These are phyloP conservation scores for Cavia porcellus DNA, from an alignment of 2,113 vertebrate genomes.

Conservation along the genomic window DNA sequence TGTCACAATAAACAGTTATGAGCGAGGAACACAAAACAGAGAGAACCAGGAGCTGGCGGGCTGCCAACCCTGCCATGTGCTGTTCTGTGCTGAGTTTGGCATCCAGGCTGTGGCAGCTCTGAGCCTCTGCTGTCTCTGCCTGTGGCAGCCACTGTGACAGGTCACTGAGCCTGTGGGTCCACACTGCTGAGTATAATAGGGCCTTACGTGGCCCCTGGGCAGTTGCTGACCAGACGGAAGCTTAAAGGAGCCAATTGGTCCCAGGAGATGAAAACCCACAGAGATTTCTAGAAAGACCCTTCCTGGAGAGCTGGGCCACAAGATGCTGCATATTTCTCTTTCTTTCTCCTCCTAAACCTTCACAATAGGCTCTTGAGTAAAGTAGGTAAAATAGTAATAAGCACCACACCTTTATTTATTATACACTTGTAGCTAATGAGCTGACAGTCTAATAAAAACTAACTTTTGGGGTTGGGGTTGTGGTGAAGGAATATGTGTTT, in stretches of 20 bases:
- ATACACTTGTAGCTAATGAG: not conserved
- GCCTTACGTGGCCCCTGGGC: not conserved
- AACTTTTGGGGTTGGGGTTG: not conserved
- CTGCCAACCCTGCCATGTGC: slow-evolving; percentile 85
- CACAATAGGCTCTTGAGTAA: fast-evolving
- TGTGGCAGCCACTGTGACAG: slow-evolving; percentile 27
- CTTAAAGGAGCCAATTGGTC: not conserved
- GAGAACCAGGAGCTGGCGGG: slow-evolving; percentile 84
- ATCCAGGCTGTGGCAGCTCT: slow-evolving; percentile 80
- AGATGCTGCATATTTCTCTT: not conserved
- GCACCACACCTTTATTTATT: not conserved
- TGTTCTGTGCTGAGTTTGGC: slow-evolving; percentile 85
- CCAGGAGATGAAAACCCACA: not conserved
- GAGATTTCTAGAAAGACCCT: not conserved
- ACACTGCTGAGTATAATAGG: not conserved
- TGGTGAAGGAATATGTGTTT: not conserved
- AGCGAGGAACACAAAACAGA: slow-evolving; percentile 89
- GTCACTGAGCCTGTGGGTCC: not conserved
- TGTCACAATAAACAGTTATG: slow-evolving; percentile 92
- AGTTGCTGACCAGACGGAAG: not conserved
- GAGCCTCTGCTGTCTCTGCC: slow-evolving; percentile 73
- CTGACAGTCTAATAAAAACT: not conserved
- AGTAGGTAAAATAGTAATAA: not conserved
- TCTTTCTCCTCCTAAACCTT: not conserved
- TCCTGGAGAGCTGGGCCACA: not conserved